Conservation (phyloP, 2,113 vertebrate genomes). For the Limnothrissa miodon region DNA sequence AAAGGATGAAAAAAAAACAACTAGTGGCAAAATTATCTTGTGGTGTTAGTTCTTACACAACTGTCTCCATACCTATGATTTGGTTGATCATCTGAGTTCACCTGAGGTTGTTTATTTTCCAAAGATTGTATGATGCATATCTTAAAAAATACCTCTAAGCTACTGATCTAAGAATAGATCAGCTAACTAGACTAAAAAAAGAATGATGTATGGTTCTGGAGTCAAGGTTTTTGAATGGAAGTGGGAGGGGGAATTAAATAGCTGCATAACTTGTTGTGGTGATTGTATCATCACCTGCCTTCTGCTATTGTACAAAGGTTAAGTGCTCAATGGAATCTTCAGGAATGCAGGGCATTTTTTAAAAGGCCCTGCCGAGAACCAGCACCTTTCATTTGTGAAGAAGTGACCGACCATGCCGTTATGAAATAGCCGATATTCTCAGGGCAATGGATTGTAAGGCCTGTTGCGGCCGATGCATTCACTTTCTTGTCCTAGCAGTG, state of each 20-base stretch:
- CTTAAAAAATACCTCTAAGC: not conserved
- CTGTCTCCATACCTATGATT: not conserved
- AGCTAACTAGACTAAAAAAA: constrained; percentile 33
- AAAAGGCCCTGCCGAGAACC: not conserved
- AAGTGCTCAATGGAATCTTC: constrained; percentile 33
- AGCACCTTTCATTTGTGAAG: constrained; percentile 10
- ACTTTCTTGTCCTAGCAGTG: constrained; percentile 68
- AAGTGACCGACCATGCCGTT: not conserved
- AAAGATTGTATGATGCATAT: no score
- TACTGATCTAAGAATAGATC: not conserved
- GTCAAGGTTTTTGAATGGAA: not conserved
- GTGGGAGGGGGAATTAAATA: not conserved
- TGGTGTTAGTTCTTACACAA: not conserved
- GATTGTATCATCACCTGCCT: constrained; percentile 36
- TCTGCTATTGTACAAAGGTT: not conserved
- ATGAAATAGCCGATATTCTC: not conserved
- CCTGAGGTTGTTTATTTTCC: no score
- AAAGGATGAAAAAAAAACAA: not conserved
- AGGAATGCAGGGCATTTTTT: constrained; percentile 22
- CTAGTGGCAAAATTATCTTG: not conserved
- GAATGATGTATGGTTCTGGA: constrained; percentile 32
- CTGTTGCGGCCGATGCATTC: constrained; percentile 49
- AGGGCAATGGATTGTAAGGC: constrained; percentile 43
- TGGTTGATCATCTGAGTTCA: not conserved
- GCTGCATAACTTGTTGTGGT: constrained; percentile 22